Evolutionary conservation across 2,113 vertebrate species (phyloP).

Genomic region (Axis porcinus): DNA sequence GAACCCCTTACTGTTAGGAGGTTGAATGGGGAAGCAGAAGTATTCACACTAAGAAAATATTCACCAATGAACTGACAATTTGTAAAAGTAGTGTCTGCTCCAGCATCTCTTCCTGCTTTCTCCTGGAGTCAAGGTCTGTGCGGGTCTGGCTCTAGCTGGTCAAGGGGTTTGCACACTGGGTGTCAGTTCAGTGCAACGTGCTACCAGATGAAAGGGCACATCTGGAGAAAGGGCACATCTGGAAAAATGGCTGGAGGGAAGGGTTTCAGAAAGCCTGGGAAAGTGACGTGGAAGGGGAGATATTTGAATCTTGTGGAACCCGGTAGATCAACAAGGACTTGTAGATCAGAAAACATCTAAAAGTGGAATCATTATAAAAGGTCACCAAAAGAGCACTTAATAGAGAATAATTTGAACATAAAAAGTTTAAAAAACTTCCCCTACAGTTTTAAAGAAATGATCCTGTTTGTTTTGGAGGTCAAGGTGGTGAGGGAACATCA

Average conservation of each 20-base stretch:
- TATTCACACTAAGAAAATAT: not conserved
- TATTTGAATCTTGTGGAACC: not conserved
- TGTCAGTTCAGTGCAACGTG: not conserved
- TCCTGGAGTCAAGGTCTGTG: not conserved
- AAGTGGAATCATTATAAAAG: not conserved
- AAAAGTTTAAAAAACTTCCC: not conserved
- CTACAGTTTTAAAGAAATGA: not conserved
- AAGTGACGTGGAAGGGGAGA: not conserved
- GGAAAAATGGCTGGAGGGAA: not conserved
- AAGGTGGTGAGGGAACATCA: not conserved
- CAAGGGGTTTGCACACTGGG: not conserved
- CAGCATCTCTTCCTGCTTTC: not conserved
- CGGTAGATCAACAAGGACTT: rapidly evolving
- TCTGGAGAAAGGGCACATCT: not conserved
- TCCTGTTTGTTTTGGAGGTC: not conserved
- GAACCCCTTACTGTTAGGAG: not conserved
- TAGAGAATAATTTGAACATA: not conserved
- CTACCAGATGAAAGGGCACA: not conserved
- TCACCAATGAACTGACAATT: not conserved
- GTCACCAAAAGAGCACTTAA: not conserved
- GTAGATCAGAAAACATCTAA: not conserved
- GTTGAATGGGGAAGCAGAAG: not conserved
- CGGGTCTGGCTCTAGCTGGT: not conserved
- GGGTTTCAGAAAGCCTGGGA: not conserved
- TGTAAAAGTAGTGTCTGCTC: not conserved